Conservation (phyloP, 2,888 invertebrate species). For the Nomada goodeniana region DNA sequence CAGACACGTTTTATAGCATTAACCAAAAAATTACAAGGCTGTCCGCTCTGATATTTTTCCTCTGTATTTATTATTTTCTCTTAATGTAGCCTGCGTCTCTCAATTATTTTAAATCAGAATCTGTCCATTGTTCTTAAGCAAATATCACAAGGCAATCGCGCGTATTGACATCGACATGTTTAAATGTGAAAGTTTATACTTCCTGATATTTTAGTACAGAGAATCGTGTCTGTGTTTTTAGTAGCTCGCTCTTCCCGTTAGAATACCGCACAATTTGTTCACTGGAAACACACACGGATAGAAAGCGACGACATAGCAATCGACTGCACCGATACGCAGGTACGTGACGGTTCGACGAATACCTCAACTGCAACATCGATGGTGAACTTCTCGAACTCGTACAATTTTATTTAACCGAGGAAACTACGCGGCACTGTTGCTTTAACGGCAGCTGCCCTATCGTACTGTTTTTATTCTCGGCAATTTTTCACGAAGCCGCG, state of each 20-base stretch:
- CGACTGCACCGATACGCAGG: constrained; percentile 1
- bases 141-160: neutral
- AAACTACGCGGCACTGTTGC: constrained; percentile 24
- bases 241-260: neutral
- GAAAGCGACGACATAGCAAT: constrained; percentile 5
- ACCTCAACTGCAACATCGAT: constrained; percentile 8
- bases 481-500: constrained; percentile 7
- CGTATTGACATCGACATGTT: too few species aligned
- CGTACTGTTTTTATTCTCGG: constrained; percentile 21
- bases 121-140: neutral
- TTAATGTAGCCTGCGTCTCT: too few species aligned
- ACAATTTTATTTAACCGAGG: constrained; percentile 34
- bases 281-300: neutral
- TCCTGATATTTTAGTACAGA: neutral
- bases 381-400: neutral
- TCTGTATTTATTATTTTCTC: too few species aligned
- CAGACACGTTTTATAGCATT: too few species aligned
- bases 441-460: constrained; percentile 12
- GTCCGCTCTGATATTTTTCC: too few species aligned
- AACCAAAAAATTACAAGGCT: too few species aligned
- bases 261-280: neutral
- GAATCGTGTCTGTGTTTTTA: neutral
- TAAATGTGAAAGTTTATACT: neutral
- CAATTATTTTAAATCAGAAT: neutral
- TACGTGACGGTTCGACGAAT: constrained; percentile 34